Conservation (phyloP, 1,140 invertebrate species). For the Drosophila virilis region DNA sequence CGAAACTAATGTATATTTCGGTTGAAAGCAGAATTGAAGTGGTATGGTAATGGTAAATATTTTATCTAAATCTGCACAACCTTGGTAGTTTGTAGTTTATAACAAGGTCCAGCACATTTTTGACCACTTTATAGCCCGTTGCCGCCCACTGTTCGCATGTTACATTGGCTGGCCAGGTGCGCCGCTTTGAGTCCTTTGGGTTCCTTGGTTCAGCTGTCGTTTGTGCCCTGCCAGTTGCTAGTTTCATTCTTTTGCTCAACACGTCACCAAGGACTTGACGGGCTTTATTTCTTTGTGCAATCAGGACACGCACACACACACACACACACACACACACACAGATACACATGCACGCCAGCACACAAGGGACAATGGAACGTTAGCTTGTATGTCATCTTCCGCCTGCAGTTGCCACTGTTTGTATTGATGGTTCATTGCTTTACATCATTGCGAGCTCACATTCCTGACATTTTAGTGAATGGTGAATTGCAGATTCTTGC, state of each 20-base stretch:
- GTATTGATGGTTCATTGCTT: slow-evolving; percentile 57
- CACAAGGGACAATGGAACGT: slow-evolving; percentile 1
- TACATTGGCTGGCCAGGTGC: slow-evolving; percentile 51
- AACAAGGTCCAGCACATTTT: not conserved
- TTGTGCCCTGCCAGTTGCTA: slow-evolving; percentile 46
- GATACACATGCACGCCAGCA: not conserved
- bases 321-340: not conserved
- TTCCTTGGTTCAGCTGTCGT: slow-evolving; percentile 18
- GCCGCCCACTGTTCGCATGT: slow-evolving; percentile 27
- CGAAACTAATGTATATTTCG: no score
- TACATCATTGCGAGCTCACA: slow-evolving; percentile 48
- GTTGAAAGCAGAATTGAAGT: no score
- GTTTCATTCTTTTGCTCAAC: slow-evolving; percentile 66
- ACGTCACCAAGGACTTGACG: slow-evolving; percentile 79
- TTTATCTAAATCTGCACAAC: no score
- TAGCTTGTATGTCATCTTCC: slow-evolving; percentile 14
- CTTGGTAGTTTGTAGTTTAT: no score
- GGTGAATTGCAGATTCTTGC: slow-evolving; percentile 64
- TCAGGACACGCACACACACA: slow-evolving; percentile 48
- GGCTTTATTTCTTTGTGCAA: slow-evolving; percentile 72
- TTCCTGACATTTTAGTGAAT: slow-evolving; percentile 22
- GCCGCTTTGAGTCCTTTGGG: slow-evolving; percentile 15
- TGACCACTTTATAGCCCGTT: not conserved
- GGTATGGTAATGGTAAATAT: no score
- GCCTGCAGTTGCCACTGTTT: slow-evolving; percentile 25